phyloP scores from a whole-genome alignment of 2,113 vertebrate species.

The Canis aureus region DNA sequence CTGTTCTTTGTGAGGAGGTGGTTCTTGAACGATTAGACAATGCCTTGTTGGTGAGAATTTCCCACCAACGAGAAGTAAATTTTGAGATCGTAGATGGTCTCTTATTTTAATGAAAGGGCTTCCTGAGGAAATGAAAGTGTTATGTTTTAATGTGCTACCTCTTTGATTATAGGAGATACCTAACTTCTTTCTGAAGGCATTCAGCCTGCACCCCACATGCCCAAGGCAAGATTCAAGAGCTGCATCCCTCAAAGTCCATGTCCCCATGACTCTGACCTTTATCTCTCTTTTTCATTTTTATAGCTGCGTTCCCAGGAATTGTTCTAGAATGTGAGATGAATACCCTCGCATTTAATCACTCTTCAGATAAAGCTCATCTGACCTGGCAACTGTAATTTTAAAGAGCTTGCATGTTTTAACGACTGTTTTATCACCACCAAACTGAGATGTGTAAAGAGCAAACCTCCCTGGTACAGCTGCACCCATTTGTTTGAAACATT shows the following conservation, averaged over 20 bases:
- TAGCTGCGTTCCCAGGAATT: neutral
- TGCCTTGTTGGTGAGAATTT: neutral
- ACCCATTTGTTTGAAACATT: conserved; percentile 29
- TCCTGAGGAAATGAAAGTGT: neutral
- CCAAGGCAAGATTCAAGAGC: neutral
- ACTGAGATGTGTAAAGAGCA: neutral
- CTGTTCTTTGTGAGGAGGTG: neutral
- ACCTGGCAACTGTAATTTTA: neutral
- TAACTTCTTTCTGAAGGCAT: neutral
- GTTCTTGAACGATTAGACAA: neutral
- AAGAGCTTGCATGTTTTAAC: neutral
- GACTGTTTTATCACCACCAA: conserved; percentile 9
- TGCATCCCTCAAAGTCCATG: neutral
- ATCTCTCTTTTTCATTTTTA: neutral
- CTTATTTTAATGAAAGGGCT: neutral
- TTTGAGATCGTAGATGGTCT: neutral
- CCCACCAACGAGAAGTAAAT: neutral
- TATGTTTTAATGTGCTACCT: neutral
- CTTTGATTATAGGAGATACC: neutral
- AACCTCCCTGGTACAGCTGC: neutral
- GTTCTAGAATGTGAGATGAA: neutral
- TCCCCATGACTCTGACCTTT: neutral
- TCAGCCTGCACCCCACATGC: neutral
- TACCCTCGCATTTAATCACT: conserved; percentile 1
- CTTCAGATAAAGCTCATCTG: conserved; percentile 36